phyloP scores from a whole-genome alignment of 53 echinoderm and acorn worm species.

The Antedon mediterranea region DNA sequence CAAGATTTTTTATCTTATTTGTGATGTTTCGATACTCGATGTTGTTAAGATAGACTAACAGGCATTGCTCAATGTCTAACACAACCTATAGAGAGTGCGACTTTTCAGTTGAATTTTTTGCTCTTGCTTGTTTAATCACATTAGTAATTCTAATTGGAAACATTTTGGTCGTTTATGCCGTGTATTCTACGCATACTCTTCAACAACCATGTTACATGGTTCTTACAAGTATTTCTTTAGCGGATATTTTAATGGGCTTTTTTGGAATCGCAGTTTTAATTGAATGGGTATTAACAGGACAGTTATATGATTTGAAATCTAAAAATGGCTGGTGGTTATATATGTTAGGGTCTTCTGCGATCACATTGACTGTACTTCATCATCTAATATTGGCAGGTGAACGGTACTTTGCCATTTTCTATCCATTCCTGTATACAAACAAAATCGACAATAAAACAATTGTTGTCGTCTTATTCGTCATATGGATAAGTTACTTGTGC shows the following conservation, averaged over 20 bases:
- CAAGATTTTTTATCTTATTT: too few species aligned
- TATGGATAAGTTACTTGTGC: neutral
- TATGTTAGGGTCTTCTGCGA: neutral
- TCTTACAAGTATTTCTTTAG: neutral
- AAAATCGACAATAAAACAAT: neutral
- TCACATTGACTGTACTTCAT: neutral
- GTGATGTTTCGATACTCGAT: too few species aligned
- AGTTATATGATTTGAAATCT: neutral
- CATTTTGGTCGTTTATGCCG: neutral
- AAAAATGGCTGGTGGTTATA: neutral
- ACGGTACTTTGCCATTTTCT: neutral
- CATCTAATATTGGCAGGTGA: neutral
- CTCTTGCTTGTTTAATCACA: neutral
- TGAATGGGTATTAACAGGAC: neutral
- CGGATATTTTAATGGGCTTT: neutral
- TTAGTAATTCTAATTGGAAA: neutral
- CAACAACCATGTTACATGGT: neutral
- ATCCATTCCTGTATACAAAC: neutral
- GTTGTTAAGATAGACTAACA: too few species aligned
- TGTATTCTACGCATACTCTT: neutral
- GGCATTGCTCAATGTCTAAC: too few species aligned
- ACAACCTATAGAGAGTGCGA: too few species aligned
- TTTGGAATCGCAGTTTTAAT: neutral
- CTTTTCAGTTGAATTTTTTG: too few species aligned
- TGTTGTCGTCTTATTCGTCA: too few species aligned